These are phyloP conservation scores for Caenorhabditis wallacei DNA, from an alignment of 2,888 invertebrate species.

Conservation along the genomic window DNA sequence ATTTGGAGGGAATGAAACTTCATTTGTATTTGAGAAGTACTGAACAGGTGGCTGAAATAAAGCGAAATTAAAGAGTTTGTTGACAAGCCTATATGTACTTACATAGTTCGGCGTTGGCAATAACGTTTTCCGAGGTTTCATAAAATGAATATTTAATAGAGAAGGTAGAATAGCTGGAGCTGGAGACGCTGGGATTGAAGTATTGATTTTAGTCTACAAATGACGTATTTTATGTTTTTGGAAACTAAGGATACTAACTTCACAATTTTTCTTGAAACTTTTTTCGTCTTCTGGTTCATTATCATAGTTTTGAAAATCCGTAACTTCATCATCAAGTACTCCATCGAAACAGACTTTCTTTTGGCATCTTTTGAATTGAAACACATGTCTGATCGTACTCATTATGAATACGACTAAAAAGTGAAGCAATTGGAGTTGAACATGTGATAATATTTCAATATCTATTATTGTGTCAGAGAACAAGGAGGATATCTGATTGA, in stretches of 20 bases:
- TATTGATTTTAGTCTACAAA: too few species aligned
- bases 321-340: neutral
- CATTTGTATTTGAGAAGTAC: too few species aligned
- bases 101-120: neutral
- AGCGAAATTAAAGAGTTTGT: too few species aligned
- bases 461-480: conserved; percentile 1
- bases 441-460: neutral
- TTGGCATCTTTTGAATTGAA: neutral
- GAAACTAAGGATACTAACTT: neutral
- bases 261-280: neutral
- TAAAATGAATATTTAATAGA: neutral
- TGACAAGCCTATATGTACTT: too few species aligned
- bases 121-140: neutral
- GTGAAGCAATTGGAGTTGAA: neutral
- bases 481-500: neutral
- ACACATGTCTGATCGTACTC: conserved; percentile 12
- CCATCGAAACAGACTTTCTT: neutral
- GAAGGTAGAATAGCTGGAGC: too few species aligned
- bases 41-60: too few species aligned
- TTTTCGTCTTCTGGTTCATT: neutral
- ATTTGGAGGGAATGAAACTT: too few species aligned
- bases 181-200: neutral
- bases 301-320: neutral
- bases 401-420: neutral
- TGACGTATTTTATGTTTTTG: neutral